Evolutionary conservation across 2,888 invertebrate genomes (phyloP), one percentile per base, ranked within the genome.

Genomic region (Phasia obesa): DNA sequence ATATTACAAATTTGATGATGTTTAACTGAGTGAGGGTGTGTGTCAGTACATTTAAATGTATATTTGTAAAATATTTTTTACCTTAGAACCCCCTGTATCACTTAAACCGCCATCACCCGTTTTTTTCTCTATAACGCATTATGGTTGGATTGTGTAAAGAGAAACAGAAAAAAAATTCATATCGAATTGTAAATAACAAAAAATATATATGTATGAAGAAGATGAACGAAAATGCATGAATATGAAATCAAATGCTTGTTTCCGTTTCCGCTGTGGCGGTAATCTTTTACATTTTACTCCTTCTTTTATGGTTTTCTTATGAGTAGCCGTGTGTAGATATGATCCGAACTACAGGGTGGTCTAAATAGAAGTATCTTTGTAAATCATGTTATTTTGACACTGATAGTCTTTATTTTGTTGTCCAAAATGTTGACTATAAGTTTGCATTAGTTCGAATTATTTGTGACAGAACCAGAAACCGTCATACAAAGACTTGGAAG

Each of bases 181-280:
- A 27, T 55, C 7, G 6, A 35, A 55, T 25, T 53, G 25, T 55
- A 65, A 65, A 19, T 15, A 23, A 23, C n/a, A n/a, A n/a, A n/a
- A n/a, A n/a, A 51, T 55, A 62, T 35, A 25, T 2, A 57, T 4
- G n/a, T 15, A 27, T 7, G 7, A 38, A 44, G 31, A 62, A 11
- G 62, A 64, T 62, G 64, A 70, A 71, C 53, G 57, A 74, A 74
- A 60, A 64, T 78, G 82, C 70, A 64, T 78, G 82, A 75, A 79
- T 67, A 60, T 75, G 31, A 79, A 75, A 78, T 75, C 53, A 83
- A 83, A 83, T 79, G 70, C 65, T 71, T 79, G 79, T 79, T 83
- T 83, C 82, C 82, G 82, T 75, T 79, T 83, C 79, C 82, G 82
- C 47, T 70, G 44, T 70, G 53, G 59, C 44, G 59, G 59, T 53